phyloP scores from a whole-genome alignment of 2,888 invertebrate genomes.

The Lucinisca nassula region DNA sequence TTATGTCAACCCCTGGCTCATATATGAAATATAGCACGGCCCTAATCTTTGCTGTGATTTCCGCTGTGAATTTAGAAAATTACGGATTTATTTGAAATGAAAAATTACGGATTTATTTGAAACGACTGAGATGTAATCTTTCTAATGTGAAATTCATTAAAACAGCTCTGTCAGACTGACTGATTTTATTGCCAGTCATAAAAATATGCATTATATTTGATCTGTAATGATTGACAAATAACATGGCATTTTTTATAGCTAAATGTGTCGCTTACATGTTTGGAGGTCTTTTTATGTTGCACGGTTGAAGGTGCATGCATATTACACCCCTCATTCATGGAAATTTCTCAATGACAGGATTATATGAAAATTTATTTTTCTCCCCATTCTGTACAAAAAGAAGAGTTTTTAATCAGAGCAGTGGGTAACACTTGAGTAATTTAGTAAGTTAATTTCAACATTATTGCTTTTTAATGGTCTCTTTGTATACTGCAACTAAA shows the following conservation, averaged over 20 bases:
- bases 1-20: no score
- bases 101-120: conserved; percentile 3
- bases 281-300: not conserved
- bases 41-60: not conserved
- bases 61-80: not conserved
- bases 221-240: not conserved
- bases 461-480: no score
- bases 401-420: no score
- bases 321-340: not conserved
- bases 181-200: not conserved
- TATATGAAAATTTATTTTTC: no score
- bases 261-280: not conserved
- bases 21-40: not conserved
- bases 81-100: not conserved
- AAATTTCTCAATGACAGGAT: not conserved
- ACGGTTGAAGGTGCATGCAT: not conserved
- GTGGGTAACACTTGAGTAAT: no score
- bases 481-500: no score
- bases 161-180: not conserved
- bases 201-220: not conserved
- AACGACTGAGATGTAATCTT: conserved; percentile 2
- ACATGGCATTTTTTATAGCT: not conserved
- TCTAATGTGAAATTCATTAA: conserved; percentile 10
- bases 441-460: no score
- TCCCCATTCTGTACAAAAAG: no score